Base-by-base conservation (phyloP, 2,888 invertebrate genomes). In the Hydriomena furcata region DNA sequence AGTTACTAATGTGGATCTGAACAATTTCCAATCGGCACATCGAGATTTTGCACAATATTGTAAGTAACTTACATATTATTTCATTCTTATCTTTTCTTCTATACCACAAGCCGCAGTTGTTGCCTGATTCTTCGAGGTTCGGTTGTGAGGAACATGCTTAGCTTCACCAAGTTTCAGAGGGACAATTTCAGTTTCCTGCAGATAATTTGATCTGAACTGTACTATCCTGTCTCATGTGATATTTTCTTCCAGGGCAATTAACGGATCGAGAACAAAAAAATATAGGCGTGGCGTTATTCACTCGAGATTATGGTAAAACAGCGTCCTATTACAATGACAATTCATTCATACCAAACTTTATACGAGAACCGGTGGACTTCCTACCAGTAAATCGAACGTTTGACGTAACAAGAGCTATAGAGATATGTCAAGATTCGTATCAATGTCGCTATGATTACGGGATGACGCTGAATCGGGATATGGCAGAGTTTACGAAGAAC, bases 361-460 rank as follows among this genome's bases (percentile, higher is more conserved):
- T 92, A 52, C 90, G 92, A 67, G 92, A 93, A 12, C 95, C 96
- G 0, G 87, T 88, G 2, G 93, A 95, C 52, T 94, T 97, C 72
- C 77, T 97, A 45, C 95, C 96, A 42, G 82, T 85, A 0, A 96
- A 97, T 80, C 91, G 95, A 41, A 91, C 94, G 0, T 82, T 91
- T 5, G 94, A 95, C 60, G 88, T 94, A 23, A 80, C 84, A 0
- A 84, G 91, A 36, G 95, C 96, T 0, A 84, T 91, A 34, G 93
- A 94, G 38, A 82, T 96, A 7, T 98, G 97, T 66, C 95, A 95
- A 36, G 94, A 95, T 43, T 94, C 94, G 0, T 95, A 95, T 76
- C 96, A 97, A 71, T 98, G 98, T 79, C 92, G 94, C 63, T 98
- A 94, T 71, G 98, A 98, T 75, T 98, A 94, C 72, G 94, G 95